phyloP scores from a whole-genome alignment of 2,797 vertebrate genomes.

The Lepus townsendii region DNA sequence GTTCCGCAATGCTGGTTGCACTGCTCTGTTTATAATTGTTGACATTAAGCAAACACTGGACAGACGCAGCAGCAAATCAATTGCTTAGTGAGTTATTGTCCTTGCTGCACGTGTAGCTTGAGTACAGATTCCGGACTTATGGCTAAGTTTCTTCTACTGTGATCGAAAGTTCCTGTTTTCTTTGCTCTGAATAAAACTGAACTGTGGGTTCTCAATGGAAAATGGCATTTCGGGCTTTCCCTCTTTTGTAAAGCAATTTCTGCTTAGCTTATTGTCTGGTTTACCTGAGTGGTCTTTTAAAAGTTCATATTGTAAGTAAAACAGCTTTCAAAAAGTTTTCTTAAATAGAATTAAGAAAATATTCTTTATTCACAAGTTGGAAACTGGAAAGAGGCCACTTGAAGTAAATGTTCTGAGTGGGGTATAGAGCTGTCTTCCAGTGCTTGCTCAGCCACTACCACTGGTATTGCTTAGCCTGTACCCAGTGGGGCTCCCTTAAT shows the following conservation, averaged over 20 bases:
- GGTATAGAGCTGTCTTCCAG: constrained; percentile 66
- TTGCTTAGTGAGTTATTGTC: constrained; percentile 92
- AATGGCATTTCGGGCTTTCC: constrained; percentile 85
- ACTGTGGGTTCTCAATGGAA: constrained; percentile 87
- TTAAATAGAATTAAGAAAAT: constrained; percentile 82
- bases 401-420: constrained; percentile 71
- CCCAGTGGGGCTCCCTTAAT: constrained; percentile 39
- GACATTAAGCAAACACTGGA: constrained; percentile 96
- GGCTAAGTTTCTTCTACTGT: constrained; percentile 87
- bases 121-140: constrained; percentile 89
- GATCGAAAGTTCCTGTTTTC: constrained; percentile 87
- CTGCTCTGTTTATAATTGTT: constrained; percentile 99
- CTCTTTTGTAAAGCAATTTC: constrained; percentile 78
- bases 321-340: constrained; percentile 80
- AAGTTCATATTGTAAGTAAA: constrained; percentile 31
- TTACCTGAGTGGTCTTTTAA: constrained; percentile 75
- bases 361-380: constrained; percentile 83
- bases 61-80: constrained; percentile 91
- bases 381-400: constrained; percentile 70
- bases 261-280: constrained; percentile 80
- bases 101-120: constrained; percentile 93
- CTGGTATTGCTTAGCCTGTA: not conserved
- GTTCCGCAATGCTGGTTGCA: constrained; percentile 96
- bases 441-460: not conserved
- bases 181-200: constrained; percentile 89